phyloP scores from a whole-genome alignment of 2,113 vertebrate genomes.

The Ammodramus savannarum region DNA sequence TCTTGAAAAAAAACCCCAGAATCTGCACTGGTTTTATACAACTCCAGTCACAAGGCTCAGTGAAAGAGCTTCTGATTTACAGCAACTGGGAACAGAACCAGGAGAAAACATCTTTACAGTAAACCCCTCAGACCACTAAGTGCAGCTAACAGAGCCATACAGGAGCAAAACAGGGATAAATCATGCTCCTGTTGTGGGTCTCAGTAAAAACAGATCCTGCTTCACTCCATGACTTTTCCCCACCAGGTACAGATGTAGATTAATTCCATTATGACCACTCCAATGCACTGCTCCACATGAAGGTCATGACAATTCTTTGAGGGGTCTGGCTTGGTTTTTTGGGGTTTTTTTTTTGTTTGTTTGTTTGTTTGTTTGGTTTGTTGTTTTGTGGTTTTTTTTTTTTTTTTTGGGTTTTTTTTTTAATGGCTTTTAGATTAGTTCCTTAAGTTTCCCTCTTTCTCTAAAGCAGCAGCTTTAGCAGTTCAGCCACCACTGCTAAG shows the following conservation, averaged over 20 bases:
- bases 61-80: conserved; percentile 23
- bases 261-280: neutral
- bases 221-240: neutral
- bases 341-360: too few relatives aligned
- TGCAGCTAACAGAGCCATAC: neutral
- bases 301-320: neutral
- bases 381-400: too few relatives aligned
- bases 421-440: neutral
- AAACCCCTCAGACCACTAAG: neutral
- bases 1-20: neutral
- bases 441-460: neutral
- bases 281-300: rapidly evolving
- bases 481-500: neutral
- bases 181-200: neutral
- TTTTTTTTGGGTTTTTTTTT: too few relatives aligned
- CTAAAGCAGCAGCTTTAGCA: neutral
- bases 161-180: neutral
- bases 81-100: neutral
- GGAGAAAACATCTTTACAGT: neutral
- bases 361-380: too few relatives aligned
- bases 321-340: neutral
- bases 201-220: neutral
- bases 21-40: neutral
- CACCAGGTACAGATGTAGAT: neutral
- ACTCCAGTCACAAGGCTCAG: neutral